Evolutionary conservation across 2,113 vertebrate species (phyloP).

Genomic region (Tonatia bakeri): DNA sequence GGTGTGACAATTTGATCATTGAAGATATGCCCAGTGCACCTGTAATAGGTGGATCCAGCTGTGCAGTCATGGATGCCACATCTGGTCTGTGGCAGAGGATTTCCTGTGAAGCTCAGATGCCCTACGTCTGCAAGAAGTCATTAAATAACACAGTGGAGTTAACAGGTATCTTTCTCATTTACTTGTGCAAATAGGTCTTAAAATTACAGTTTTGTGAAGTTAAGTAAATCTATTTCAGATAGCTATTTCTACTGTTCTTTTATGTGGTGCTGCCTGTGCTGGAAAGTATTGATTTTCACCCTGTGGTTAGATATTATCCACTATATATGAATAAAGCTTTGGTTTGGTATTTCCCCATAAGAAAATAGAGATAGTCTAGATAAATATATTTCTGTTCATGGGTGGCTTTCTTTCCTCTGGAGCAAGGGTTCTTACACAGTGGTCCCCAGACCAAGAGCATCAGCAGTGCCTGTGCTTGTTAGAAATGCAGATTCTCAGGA

Average conservation of each 20-base stretch:
- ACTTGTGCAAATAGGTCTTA: neutral
- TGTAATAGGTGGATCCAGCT: slow-evolving; percentile 82
- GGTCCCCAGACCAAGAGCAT: neutral
- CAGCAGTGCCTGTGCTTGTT: neutral
- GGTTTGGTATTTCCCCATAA: neutral
- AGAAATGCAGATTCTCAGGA: neutral
- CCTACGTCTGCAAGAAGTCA: slow-evolving; percentile 91
- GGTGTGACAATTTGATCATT: slow-evolving; percentile 14
- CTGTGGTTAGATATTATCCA: neutral
- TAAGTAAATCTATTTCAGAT: neutral
- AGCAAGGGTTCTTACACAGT: neutral
- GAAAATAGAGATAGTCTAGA: neutral
- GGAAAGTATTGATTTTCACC: neutral
- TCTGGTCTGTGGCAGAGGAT: slow-evolving; percentile 82
- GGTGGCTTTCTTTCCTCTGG: neutral
- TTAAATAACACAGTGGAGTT: slow-evolving; percentile 48
- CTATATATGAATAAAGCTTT: neutral
- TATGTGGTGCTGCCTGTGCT: neutral
- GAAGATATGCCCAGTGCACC: slow-evolving; percentile 80
- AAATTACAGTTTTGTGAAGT: slow-evolving; percentile 26
- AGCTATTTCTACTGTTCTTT: neutral
- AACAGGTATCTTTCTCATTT: slow-evolving; percentile 75
- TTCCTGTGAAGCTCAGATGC: slow-evolving; percentile 84
- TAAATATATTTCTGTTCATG: neutral
- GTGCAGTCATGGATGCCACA: slow-evolving; percentile 83